Base-by-base conservation (phyloP, 1,140 invertebrate genomes). In the Thalassaphorura encarpata region DNA sequence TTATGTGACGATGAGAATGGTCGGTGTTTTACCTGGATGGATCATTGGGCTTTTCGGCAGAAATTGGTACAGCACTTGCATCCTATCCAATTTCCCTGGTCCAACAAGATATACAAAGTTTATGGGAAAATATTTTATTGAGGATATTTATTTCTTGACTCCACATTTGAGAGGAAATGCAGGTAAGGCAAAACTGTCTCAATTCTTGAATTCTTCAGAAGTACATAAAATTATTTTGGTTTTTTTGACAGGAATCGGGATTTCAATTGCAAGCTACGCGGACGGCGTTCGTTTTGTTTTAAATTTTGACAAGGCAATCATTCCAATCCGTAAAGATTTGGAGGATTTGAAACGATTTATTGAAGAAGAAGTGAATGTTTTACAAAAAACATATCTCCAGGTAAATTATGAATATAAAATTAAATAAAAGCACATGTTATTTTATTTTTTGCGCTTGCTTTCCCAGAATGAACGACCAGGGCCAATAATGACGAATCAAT, bases 51-150 rank as follows among this genome's bases (percentile, higher is more conserved):
- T 55, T 3, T 64, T 52, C 43, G 58, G 51, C 5, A 47, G 48
- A 15, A 64, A 64, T 29, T 55, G 58, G 52, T 58, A 56, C 52
- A 58, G 55, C 15, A 60, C 62, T 0, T 45, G 56, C 24, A 56
- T 54, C 13, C 19, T 64, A 1, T 61, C 58, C 5, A 64, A 59
- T 27, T 64, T 64, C 31, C 62, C 62, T 23, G 62, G 62, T n/a
- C 62, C 62, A 16, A 52, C 40, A 16, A 13, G 42, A 1, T 3
- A 47, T 8, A 2, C 31, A 18, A 23, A 27, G 16, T 52, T 42
- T n/a, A 58, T 61, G 23, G 51, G 45, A 19, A 36, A 59, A 4
- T 54, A 56, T 29, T 29, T 33, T 4, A 29, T 56, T 13, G 58
- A 64, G 18, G 58, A 61, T 49, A 41, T 56, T 11, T 24, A 47